Conservation (phyloP, 2,888 invertebrate genomes). For the Oegoconia quadripuncta region DNA sequence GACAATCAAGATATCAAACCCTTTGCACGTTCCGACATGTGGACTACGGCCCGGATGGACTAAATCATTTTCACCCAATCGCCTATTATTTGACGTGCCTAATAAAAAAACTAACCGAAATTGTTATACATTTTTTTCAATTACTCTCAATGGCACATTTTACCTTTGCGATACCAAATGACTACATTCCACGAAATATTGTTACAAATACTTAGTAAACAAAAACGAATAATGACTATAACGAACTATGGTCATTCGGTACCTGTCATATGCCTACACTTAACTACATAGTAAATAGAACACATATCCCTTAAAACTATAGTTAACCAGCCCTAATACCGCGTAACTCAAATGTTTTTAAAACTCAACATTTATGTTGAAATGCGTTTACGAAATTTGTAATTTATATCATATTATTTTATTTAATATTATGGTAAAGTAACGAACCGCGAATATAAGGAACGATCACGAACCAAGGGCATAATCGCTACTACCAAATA, state of each 20-base stretch:
- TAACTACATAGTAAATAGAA: slow-evolving; percentile 15
- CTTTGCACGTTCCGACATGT: too few species aligned
- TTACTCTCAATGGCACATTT: slow-evolving; percentile 9
- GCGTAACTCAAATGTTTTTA: background rate
- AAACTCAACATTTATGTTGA: too few species aligned
- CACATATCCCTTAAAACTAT: slow-evolving; percentile 19
- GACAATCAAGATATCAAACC: too few species aligned
- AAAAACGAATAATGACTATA: slow-evolving; percentile 9
- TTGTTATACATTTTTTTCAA: background rate
- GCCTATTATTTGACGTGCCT: too few species aligned
- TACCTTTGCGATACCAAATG: slow-evolving; percentile 8
- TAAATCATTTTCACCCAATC: too few species aligned
- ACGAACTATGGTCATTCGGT: background rate
- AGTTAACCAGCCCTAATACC: background rate
- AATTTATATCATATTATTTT: too few species aligned
- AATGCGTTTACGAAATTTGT: too few species aligned
- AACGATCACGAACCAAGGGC: too few species aligned
- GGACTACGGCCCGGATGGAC: too few species aligned
- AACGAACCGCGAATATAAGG: too few species aligned
- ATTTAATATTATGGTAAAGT: too few species aligned
- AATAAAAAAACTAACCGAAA: background rate
- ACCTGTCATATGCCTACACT: slow-evolving; percentile 1
- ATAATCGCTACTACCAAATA: too few species aligned
- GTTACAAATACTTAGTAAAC: background rate
- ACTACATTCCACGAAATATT: background rate